Base-by-base conservation (phyloP, 35 echinoderm and acorn worm species). In the Diadema setosum region DNA sequence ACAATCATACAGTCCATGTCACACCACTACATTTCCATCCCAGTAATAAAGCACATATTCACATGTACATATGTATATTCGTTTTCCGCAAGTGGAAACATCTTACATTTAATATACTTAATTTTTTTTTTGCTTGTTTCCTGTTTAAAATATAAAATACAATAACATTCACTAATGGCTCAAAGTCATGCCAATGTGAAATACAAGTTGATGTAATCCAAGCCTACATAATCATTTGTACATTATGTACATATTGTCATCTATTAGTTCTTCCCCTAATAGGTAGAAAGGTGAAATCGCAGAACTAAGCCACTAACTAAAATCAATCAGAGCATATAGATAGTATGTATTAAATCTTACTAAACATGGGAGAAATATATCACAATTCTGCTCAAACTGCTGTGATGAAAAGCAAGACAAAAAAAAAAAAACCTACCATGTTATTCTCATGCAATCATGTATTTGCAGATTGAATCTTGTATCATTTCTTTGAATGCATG, bases 101-200 rank as follows among this genome's bases (percentile, higher is more conserved):
- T 24, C 30, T 67, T 67, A 67, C 63, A 67, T 67, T 67, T 67
- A 67, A 67, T 67, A 67, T 33, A 67, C 63, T 67, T 67, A 33
- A 33, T 26, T 65, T 31, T 26, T 67, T 34, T 67, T 67, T 67
- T 67, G 30, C 27, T 67, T 67, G 30, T 67, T 67, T 67, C 63
- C n/a, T n/a, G n/a, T 67, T 67, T 67, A 67, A 67, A 34, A 67
- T 67, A 67, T 67, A 67, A 67, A 67, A 67, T 67, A 67, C 63
- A n/a, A n/a, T n/a, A 67, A 67, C 63, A 67, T 67, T 33, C 63
- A 67, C 30, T 14, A 67, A 15, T 67, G 63, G 63, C 63, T 67
- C n/a, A n/a, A n/a, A n/a, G n/a, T n/a, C n/a, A n/a, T n/a, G n/a
- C 63, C n/a, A 67, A 67, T 33, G 17, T 67, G 8, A 67, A 7